A percentile compares a stretch with the other conserved stretches of the same genome.
Evolutionary conservation across 1,140 invertebrate genomes (phyloP).

Genomic region (Luehdorfia chinensis): DNA sequence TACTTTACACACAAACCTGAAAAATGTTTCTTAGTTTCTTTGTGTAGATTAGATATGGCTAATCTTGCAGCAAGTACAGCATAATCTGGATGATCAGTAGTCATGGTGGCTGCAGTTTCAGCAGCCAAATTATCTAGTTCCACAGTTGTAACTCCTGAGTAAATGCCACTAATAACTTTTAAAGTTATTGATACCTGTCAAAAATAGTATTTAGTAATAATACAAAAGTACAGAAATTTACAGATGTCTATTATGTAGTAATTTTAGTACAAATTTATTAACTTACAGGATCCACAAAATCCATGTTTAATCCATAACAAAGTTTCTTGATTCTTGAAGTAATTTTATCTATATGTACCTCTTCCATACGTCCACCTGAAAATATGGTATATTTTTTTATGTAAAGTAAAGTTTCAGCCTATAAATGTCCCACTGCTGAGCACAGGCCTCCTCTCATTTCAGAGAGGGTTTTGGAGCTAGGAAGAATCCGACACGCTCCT

Average conservation of each 20-base stretch:
- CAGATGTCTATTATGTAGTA: too few species aligned
- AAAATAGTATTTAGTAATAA: too few species aligned
- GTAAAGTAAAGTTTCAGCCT: too few species aligned
- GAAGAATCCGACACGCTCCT: too few species aligned
- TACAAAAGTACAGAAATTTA: background rate
- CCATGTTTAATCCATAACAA: constrained; percentile 96
- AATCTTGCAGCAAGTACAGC: constrained; percentile 96
- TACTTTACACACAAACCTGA: constrained; percentile 87
- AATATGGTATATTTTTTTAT: too few species aligned
- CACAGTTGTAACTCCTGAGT: constrained; percentile 96
- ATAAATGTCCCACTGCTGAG: too few species aligned
- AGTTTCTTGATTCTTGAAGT: constrained; percentile 96
- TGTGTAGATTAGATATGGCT: constrained; percentile 98
- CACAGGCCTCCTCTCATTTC: too few species aligned
- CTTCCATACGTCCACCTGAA: constrained; percentile 92
- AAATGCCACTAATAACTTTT: constrained; percentile 95
- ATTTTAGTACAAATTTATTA: too few species aligned
- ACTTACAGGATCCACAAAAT: constrained; percentile 96
- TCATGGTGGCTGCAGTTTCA: constrained; percentile 97
- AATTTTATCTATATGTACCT: constrained; percentile 98
- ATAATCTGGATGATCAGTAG: constrained; percentile 98
- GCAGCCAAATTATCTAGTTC: constrained; percentile 98
- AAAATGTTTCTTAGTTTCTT: constrained; percentile 95
- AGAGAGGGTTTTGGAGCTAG: too few species aligned
- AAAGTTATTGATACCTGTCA: constrained; percentile 87